Conservation (phyloP, 2,113 vertebrate genomes). For the Elephas maximus region DNA sequence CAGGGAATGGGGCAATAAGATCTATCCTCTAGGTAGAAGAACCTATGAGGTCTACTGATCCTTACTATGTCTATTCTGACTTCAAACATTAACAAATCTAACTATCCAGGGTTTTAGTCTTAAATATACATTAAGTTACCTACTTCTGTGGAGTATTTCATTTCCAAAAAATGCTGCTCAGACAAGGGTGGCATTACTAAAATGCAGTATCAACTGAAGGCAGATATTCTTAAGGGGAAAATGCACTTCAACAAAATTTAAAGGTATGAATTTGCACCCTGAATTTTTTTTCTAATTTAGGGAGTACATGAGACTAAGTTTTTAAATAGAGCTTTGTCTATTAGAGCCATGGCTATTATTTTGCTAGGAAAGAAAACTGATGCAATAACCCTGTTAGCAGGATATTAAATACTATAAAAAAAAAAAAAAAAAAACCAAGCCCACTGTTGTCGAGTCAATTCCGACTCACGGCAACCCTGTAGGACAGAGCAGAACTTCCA, state of each 20-base stretch:
- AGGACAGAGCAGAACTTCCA: too few species aligned
- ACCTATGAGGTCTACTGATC: neutral
- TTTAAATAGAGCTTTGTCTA: neutral
- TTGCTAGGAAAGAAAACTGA: conserved; percentile 63
- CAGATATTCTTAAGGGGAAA: conserved; percentile 37
- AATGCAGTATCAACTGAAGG: neutral
- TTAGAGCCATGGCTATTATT: conserved; percentile 43
- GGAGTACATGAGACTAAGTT: neutral
- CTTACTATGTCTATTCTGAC: neutral
- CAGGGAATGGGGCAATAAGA: neutral
- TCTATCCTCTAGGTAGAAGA: neutral
- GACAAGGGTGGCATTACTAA: conserved; percentile 29
- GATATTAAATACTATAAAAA: neutral
- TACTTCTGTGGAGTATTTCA: conserved; percentile 18
- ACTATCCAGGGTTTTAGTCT: conserved; percentile 24
- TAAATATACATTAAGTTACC: conserved; percentile 33
- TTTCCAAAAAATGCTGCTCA: conserved; percentile 42
- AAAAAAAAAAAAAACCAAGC: too few species aligned
- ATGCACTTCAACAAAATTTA: neutral
- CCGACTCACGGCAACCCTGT: too few species aligned
- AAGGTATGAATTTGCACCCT: neutral
- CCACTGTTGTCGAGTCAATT: too few species aligned
- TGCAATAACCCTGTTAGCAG: neutral
- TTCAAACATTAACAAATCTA: conserved; percentile 50
- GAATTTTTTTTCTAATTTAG: conserved; percentile 16